These are phyloP conservation scores for Melopsittacus undulatus DNA, from an alignment of 2,797 vertebrate species.

Conservation along the genomic window DNA sequence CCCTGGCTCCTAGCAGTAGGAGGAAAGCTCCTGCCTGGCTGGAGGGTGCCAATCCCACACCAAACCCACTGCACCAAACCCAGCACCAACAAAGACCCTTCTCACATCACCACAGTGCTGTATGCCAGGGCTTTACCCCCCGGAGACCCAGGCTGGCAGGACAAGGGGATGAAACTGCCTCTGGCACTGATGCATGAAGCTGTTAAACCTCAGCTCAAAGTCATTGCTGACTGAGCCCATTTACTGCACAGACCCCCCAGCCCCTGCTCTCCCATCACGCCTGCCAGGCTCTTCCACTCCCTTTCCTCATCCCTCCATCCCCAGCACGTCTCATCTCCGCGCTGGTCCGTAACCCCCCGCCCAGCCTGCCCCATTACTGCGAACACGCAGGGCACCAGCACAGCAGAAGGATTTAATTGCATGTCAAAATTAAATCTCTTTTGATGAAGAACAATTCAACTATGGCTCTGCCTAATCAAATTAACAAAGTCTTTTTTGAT, in stretches of 20 bases:
- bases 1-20: background rate
- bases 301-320: background rate
- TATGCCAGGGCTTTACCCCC: accelerated
- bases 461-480: constrained; percentile 88
- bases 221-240: accelerated
- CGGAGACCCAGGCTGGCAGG: background rate
- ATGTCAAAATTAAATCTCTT: constrained; percentile 91
- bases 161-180: background rate
- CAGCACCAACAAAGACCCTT: background rate
- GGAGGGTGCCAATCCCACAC: background rate
- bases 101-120: background rate
- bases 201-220: background rate
- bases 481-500: constrained; percentile 94
- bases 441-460: constrained; percentile 89
- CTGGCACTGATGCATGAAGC: background rate
- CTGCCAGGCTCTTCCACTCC: background rate
- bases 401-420: constrained; percentile 86
- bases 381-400: constrained; percentile 71
- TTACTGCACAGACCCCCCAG: background rate
- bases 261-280: accelerated
- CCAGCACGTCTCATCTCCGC: background rate
- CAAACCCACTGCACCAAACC: background rate
- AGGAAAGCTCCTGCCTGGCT: background rate
- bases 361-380: background rate
- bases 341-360: background rate